Conservation (phyloP, 2,888 invertebrate genomes). For the Idaea biselata region DNA sequence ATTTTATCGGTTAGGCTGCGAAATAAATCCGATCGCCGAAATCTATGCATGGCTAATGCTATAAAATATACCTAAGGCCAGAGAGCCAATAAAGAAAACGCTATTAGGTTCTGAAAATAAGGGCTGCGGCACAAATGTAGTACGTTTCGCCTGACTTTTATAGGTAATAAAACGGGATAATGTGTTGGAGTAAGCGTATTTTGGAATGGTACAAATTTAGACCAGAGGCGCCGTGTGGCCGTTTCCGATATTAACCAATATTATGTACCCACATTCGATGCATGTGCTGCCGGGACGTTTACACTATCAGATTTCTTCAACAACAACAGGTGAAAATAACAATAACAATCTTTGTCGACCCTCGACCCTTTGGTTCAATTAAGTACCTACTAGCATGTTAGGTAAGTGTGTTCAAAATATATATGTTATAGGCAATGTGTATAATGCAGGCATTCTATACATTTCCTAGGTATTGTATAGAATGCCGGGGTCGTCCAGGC, state of each 20-base stretch:
- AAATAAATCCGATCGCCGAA: conserved; percentile 65
- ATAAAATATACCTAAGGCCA: conserved; percentile 63
- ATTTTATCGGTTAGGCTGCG: conserved; percentile 61
- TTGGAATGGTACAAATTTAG: conserved; percentile 78
- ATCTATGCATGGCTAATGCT: conserved; percentile 64
- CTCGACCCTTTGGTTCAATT: no score
- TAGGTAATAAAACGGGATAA: conserved; percentile 78
- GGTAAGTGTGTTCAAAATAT: no score
- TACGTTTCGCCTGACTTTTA: conserved; percentile 76
- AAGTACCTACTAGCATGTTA: no score
- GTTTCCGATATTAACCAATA: conserved; percentile 59
- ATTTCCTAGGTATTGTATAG: no score
- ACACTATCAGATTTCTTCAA: conserved; percentile 22
- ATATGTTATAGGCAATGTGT: no score
- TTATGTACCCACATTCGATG: conserved; percentile 48
- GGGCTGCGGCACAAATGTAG: conserved; percentile 74
- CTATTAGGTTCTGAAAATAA: conserved; percentile 75
- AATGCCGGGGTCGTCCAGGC: no score
- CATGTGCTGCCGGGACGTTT: conserved; percentile 26
- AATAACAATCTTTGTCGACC: not conserved
- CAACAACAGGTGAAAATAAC: not conserved
- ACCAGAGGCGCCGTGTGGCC: conserved; percentile 58
- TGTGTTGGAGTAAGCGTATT: conserved; percentile 76
- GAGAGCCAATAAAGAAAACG: conserved; percentile 66
- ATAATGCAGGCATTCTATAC: no score